Percentiles rank a stretch among this genome's conserved stretches.
Evolutionary conservation across 2,797 vertebrate genomes (phyloP).

Genomic region (Cossypha niveicapilla): DNA sequence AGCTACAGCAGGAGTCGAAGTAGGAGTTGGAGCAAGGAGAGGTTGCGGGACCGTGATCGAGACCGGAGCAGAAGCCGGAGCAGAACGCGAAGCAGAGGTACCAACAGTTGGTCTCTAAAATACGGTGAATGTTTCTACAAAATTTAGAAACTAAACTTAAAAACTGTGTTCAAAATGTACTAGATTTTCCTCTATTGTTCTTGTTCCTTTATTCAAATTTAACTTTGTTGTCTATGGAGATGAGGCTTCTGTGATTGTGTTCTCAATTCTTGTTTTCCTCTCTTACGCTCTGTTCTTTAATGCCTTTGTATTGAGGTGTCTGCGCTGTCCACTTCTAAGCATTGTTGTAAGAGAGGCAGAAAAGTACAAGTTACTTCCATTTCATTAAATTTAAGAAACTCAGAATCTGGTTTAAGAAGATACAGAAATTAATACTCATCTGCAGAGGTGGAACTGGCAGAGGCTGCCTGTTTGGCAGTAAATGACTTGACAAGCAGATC

Average conservation of each 20-base stretch:
- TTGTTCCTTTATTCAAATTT: not conserved
- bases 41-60: slow-evolving; percentile 86
- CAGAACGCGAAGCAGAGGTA: slow-evolving; percentile 84
- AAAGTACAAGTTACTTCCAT: not conserved
- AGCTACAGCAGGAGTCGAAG: slow-evolving; percentile 94
- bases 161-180: not conserved
- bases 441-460: not conserved
- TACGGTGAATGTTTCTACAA: slow-evolving; percentile 51
- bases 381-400: not conserved
- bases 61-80: slow-evolving; percentile 87
- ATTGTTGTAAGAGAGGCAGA: not conserved
- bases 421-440: not conserved
- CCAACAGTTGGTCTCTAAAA: slow-evolving; percentile 50
- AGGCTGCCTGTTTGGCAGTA: not conserved
- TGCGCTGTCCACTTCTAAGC: not conserved
- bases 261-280: not conserved
- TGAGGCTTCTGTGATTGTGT: not conserved
- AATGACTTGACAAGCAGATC: not conserved
- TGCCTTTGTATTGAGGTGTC: not conserved
- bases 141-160: not conserved
- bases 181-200: not conserved
- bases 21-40: slow-evolving; percentile 94
- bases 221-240: not conserved
- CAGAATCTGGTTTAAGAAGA: not conserved
- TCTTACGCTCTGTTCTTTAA: not conserved